A percentile compares a stretch with the other conserved stretches of the same genome.
phyloP scores from a whole-genome alignment of 2,797 vertebrate species.

The Ispidina lecontei region DNA sequence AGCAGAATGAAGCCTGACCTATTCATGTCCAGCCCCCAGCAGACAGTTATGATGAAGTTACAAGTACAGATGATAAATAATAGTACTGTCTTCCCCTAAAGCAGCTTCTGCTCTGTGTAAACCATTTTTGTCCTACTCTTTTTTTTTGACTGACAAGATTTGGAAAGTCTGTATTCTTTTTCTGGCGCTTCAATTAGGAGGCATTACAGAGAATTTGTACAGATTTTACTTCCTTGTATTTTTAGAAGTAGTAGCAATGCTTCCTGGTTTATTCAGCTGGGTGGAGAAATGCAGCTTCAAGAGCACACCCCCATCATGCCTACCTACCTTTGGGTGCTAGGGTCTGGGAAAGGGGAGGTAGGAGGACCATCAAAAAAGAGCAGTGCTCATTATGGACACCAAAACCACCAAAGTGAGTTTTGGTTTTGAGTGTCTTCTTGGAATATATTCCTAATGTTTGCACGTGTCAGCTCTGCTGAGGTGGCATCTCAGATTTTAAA shows the following conservation, averaged over 20 bases:
- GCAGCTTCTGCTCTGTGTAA: not conserved
- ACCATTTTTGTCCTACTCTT: not conserved
- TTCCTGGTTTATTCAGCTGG: not conserved
- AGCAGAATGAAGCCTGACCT: not conserved
- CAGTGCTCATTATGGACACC: not conserved
- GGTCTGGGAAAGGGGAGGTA: not conserved
- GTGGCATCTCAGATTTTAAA: slow-evolving; percentile 44
- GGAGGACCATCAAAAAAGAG: not conserved
- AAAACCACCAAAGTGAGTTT: not conserved
- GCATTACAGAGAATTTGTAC: not conserved
- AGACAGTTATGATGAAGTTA: not conserved
- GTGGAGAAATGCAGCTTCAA: not conserved
- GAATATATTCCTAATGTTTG: not conserved
- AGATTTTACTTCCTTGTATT: not conserved
- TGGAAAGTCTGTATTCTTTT: not conserved
- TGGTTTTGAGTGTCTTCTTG: not conserved
- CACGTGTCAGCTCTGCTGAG: slow-evolving; percentile 17
- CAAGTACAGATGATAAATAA: not conserved
- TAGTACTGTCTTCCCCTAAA: not conserved
- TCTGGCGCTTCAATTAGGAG: not conserved
- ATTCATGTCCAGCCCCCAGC: not conserved
- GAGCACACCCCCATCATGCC: not conserved
- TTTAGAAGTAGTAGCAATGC: not conserved
- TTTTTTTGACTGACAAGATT: not conserved
- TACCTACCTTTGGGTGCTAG: not conserved